phyloP scores from a whole-genome alignment of 1,140 invertebrate genomes.

The Andrena cerasifolii region DNA sequence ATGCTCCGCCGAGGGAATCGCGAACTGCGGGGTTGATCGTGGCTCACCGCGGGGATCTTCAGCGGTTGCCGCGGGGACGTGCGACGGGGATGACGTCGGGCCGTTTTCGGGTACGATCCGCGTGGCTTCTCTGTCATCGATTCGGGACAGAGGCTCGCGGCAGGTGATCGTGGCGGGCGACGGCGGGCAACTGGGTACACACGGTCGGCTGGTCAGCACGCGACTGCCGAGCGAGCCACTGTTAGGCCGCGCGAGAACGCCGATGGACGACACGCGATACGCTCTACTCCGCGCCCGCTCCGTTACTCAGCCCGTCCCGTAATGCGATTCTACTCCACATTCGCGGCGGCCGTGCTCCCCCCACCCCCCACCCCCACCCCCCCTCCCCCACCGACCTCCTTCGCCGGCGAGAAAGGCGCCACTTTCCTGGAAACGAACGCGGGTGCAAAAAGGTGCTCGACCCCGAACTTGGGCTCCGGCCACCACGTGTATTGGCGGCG shows the following conservation, averaged over 20 bases:
- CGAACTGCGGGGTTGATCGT: neutral
- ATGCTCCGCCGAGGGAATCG: neutral
- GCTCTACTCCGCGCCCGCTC: conserved; percentile 71
- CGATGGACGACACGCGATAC: conserved; percentile 69
- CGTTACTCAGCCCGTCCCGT: conserved; percentile 71
- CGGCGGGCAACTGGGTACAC: conserved; percentile 37
- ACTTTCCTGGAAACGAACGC: conserved; percentile 34
- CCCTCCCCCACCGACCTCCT: conserved; percentile 23
- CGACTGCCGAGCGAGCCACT: conserved; percentile 63
- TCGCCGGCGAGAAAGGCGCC: conserved; percentile 38
- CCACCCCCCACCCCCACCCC: conserved; percentile 36
- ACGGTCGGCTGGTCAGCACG: conserved; percentile 66
- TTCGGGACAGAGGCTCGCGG: neutral
- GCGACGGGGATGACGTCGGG: neutral
- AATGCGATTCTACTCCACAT: conserved; percentile 75
- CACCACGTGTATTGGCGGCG: no score
- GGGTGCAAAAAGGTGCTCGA: conserved; percentile 21
- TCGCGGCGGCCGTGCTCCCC: conserved; percentile 55
- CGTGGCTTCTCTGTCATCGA: conserved; percentile 49
- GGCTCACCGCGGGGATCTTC: neutral
- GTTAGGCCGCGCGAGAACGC: conserved; percentile 43
- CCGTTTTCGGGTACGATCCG: neutral
- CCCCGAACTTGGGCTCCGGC: conserved; percentile 25
- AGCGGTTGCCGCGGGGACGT: no score
- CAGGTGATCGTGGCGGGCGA: neutral